These are phyloP conservation scores for Scopus umbretta DNA, from an alignment of 2,113 vertebrate genomes.

Conservation along the genomic window DNA sequence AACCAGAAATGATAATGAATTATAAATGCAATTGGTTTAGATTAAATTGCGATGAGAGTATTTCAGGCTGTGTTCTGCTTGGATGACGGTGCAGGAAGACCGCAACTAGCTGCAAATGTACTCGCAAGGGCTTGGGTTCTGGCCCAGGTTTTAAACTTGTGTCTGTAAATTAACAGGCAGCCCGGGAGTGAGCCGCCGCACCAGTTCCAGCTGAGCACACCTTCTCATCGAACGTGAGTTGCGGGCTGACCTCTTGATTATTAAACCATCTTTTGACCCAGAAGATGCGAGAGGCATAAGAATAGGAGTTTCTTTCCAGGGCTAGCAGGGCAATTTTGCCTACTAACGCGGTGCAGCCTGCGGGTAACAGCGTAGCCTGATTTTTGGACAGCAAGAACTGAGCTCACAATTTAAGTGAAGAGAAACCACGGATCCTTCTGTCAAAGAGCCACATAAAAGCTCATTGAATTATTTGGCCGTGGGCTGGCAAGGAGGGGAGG, in stretches of 20 bases:
- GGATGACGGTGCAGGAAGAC: not conserved
- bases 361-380: not conserved
- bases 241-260: not conserved
- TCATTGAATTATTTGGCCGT: not conserved
- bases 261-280: not conserved
- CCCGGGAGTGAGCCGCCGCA: not conserved
- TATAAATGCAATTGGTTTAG: not conserved
- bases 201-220: not conserved
- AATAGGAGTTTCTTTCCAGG: not conserved
- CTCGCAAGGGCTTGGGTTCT: not conserved
- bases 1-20: slow-evolving; percentile 11
- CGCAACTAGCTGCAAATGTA: not conserved
- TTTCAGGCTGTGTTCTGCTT: slow-evolving; percentile 6
- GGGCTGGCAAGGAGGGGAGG: not conserved
- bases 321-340: not conserved
- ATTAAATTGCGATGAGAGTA: slow-evolving; percentile 1
- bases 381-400: not conserved
- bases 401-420: not conserved
- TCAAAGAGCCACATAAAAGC: not conserved
- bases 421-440: not conserved
- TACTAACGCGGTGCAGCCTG: not conserved
- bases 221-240: not conserved
- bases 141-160: not conserved
- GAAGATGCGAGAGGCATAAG: not conserved
- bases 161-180: not conserved